Percentiles rank a stretch among this genome's conserved stretches.
These are phyloP conservation scores for Phortica magna DNA, from an alignment of 2,888 invertebrate genomes.

Conservation along the genomic window DNA sequence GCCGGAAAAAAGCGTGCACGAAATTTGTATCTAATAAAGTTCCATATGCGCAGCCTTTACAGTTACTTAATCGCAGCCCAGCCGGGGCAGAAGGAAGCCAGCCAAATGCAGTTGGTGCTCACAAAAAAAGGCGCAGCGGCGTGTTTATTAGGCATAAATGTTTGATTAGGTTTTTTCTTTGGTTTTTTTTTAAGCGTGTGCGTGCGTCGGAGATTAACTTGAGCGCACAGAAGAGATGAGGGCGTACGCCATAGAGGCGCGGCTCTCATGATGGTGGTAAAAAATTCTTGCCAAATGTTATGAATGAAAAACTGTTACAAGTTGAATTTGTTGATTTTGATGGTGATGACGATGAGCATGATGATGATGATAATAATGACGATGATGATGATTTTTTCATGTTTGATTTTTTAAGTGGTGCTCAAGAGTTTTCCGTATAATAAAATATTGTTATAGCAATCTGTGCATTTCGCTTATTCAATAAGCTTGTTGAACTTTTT, in stretches of 20 bases:
- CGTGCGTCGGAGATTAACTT: conserved; percentile 34
- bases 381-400: conserved; percentile 9
- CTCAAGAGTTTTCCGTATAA: neutral
- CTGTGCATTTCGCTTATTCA: neutral
- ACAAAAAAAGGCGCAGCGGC: conserved; percentile 19
- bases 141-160: conserved; percentile 63
- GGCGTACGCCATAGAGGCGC: conserved; percentile 38
- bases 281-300: conserved; percentile 17
- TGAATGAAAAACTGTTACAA: conserved; percentile 53
- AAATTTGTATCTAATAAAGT: conserved; percentile 70
- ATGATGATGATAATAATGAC: conserved; percentile 4
- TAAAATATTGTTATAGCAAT: conserved; percentile 30
- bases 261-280: conserved; percentile 54
- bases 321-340: conserved; percentile 54
- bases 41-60: conserved; percentile 59
- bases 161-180: conserved; percentile 61
- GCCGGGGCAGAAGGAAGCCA: neutral
- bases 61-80: conserved; percentile 16
- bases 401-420: conserved; percentile 24
- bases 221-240: neutral
- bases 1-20: conserved; percentile 41
- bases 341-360: conserved; percentile 4
- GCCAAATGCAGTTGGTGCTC: conserved; percentile 2
- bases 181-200: conserved; percentile 55
- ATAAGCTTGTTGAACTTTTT: neutral